These are phyloP conservation scores for Calosoma granatense DNA, from an alignment of 1,140 invertebrate species.

Conservation along the genomic window DNA sequence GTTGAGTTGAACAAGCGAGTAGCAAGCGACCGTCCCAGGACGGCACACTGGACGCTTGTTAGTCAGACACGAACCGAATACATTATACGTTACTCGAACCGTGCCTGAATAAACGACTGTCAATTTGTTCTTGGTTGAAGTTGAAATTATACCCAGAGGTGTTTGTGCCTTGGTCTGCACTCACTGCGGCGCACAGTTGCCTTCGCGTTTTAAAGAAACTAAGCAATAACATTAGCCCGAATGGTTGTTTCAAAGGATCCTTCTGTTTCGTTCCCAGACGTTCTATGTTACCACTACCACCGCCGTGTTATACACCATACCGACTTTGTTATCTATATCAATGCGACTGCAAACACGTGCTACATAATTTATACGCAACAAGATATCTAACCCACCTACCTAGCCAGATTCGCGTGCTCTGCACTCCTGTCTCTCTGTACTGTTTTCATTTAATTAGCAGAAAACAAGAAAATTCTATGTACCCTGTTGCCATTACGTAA, in stretches of 20 bases:
- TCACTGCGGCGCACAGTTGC: neutral
- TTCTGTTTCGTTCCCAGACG: too few relatives aligned
- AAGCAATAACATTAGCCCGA: neutral
- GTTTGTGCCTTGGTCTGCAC: neutral
- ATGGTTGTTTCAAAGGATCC: too few relatives aligned
- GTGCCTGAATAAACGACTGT: slow-evolving; percentile 4
- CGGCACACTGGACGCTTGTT: neutral
- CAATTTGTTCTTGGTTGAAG: slow-evolving; percentile 6
- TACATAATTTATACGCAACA: slow-evolving; percentile 2
- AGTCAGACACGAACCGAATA: slow-evolving; percentile 4
- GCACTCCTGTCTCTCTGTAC: too few relatives aligned
- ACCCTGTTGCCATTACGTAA: too few relatives aligned
- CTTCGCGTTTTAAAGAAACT: neutral
- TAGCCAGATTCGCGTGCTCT: too few relatives aligned
- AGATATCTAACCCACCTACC: too few relatives aligned
- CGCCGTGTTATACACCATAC: neutral
- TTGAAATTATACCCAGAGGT: slow-evolving; percentile 5
- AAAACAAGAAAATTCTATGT: too few relatives aligned
- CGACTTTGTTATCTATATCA: neutral
- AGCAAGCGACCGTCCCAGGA: neutral
- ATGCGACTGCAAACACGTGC: neutral
- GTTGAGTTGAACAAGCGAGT: neutral
- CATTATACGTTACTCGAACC: slow-evolving; percentile 1
- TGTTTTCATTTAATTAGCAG: too few relatives aligned
- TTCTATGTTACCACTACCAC: neutral